Conservation (phyloP, 2,113 vertebrate species). For the Melanostigma gelatinosum region DNA sequence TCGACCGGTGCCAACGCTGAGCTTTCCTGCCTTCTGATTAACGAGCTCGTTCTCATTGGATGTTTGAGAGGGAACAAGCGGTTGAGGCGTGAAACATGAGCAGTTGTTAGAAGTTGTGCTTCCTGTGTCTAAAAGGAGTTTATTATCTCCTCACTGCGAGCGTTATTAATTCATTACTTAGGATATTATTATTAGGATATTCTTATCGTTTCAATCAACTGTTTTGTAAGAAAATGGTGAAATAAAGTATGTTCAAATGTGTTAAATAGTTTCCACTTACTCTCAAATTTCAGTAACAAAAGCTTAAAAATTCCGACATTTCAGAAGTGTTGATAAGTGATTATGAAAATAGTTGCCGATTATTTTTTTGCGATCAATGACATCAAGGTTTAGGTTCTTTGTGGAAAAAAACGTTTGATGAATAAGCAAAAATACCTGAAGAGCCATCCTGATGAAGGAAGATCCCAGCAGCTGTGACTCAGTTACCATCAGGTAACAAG, state of each 20-base stretch:
- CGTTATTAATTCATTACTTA: constrained; percentile 59
- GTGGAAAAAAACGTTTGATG: too few species aligned
- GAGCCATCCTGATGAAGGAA: not conserved
- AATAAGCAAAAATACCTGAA: not conserved
- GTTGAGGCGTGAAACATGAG: constrained; percentile 22
- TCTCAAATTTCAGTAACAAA: not conserved
- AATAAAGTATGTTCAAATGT: not conserved
- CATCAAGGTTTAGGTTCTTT: not conserved
- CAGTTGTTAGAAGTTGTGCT: constrained; percentile 34
- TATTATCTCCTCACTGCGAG: constrained; percentile 51
- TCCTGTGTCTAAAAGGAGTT: constrained; percentile 63
- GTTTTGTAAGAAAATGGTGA: not conserved
- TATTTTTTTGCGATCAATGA: not conserved
- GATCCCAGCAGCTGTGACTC: too few species aligned
- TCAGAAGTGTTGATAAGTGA: not conserved
- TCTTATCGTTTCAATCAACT: not conserved
- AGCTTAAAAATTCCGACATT: not conserved
- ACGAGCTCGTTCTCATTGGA: constrained; percentile 25
- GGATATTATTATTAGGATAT: constrained; percentile 24
- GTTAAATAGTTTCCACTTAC: not conserved
- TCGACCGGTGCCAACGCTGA: constrained; percentile 12
- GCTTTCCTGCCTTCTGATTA: constrained; percentile 25
- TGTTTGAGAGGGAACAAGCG: constrained; percentile 16
- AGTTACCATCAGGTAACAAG: not conserved
- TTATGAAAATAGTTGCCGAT: not conserved